phyloP scores from a whole-genome alignment of 2,113 vertebrate genomes.

The Bothrops jararaca region DNA sequence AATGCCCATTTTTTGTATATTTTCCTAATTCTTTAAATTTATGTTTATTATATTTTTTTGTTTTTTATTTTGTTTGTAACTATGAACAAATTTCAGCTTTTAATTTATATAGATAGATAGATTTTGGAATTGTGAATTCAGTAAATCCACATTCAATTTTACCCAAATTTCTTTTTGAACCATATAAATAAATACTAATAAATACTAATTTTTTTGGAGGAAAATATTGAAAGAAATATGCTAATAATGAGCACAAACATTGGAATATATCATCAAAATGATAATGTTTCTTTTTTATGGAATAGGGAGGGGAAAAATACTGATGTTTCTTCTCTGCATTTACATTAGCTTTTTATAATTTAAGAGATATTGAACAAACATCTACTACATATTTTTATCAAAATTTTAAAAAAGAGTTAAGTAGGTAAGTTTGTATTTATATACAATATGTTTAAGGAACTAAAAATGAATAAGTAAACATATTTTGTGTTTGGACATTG shows the following conservation, averaged over 20 bases:
- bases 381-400: neutral
- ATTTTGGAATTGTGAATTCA: neutral
- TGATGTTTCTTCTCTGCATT: neutral
- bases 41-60: neutral
- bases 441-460: neutral
- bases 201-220: neutral
- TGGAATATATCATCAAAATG: neutral
- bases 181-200: neutral
- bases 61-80: neutral
- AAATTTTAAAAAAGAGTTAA: neutral
- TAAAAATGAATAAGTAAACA: neutral
- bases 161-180: neutral
- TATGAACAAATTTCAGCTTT: neutral
- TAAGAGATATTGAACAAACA: neutral
- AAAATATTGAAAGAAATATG: neutral
- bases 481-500: neutral
- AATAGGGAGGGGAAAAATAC: neutral
- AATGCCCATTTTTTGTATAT: neutral
- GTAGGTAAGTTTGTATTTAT: neutral
- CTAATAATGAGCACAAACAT: neutral
- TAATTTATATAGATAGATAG: neutral
- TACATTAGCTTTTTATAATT: neutral
- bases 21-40: neutral
- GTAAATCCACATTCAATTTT: neutral
- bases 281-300: neutral